Evolutionary conservation across 2,113 vertebrate genomes (phyloP).

Genomic region (Syrrhaptes paradoxus): DNA sequence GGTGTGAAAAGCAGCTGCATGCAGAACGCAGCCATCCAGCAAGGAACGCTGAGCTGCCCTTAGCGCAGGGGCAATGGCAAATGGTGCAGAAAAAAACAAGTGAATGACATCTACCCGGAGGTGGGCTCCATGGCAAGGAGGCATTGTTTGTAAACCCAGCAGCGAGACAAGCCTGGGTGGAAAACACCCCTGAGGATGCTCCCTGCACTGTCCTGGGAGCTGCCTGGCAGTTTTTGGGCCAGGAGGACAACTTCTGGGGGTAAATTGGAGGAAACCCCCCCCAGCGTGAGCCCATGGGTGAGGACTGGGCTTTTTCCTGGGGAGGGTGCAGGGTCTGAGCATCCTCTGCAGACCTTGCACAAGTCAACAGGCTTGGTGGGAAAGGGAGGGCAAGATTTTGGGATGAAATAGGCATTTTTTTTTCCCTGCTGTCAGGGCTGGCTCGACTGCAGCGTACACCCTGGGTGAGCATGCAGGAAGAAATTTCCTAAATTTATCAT

Average conservation of each 20-base stretch:
- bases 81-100: not conserved
- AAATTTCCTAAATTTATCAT: not conserved
- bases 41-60: not conserved
- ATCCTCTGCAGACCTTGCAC: not conserved
- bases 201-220: too few relatives aligned
- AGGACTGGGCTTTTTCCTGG: not conserved
- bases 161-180: not conserved
- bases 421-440: fast-evolving
- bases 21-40: not conserved
- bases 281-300: too few relatives aligned
- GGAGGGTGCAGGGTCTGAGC: not conserved
- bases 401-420: fast-evolving
- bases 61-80: not conserved
- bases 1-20: not conserved
- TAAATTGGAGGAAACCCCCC: not conserved
- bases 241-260: fast-evolving
- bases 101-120: not conserved
- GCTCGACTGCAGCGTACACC: fast-evolving
- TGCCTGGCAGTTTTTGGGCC: not conserved
- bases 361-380: not conserved
- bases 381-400: not conserved
- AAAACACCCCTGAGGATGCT: not conserved
- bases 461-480: not conserved
- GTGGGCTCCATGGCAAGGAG: not conserved
- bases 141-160: not conserved